Percentiles rank a stretch among this genome's conserved stretches.
Conservation (phyloP, 2,113 vertebrate genomes). For the Gorsachius goisagi region DNA sequence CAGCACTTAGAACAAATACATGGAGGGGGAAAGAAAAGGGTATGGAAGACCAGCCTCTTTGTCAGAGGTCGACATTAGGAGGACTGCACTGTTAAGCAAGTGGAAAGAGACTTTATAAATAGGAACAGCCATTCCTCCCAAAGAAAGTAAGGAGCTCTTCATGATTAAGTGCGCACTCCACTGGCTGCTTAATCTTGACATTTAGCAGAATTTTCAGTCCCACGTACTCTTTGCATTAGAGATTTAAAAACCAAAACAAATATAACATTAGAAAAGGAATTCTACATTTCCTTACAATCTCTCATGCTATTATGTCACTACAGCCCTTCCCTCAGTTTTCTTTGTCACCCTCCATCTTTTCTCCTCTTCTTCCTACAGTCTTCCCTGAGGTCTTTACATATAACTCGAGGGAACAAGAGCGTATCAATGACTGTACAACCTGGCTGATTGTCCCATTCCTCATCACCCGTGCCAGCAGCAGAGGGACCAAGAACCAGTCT, state of each 20-base stretch:
- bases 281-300: neutral
- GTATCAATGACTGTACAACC: neutral
- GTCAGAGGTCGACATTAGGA: neutral
- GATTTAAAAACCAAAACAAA: neutral
- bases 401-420: neutral
- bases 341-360: neutral
- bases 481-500: neutral
- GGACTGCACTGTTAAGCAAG: neutral
- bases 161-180: neutral
- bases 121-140: neutral
- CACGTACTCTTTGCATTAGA: neutral
- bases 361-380: neutral
- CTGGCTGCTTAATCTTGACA: constrained; percentile 21
- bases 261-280: neutral
- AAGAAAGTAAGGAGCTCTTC: neutral
- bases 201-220: constrained; percentile 43
- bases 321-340: neutral
- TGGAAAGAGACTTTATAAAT: neutral
- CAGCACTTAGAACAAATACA: neutral
- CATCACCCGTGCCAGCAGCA: neutral
- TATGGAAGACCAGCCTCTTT: neutral
- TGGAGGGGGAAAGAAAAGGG: neutral
- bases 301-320: neutral
- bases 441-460: neutral
- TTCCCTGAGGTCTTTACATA: neutral